Evolutionary conservation across 2,113 vertebrate genomes (phyloP).

Genomic region (Oreocharis arfaki): DNA sequence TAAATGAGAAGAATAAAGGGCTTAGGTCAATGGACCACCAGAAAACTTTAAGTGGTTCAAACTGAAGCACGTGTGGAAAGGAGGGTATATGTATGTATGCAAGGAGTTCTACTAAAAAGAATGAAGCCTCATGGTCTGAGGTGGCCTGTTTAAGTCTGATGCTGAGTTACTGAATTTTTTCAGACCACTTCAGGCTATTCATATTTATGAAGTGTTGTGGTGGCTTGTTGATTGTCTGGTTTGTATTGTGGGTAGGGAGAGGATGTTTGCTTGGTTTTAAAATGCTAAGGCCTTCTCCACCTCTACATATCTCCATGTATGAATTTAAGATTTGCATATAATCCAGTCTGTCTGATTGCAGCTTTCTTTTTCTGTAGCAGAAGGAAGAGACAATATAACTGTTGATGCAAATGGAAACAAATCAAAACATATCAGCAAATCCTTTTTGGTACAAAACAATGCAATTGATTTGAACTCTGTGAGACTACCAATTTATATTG

Average conservation of each 20-base stretch:
- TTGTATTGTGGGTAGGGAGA: background rate
- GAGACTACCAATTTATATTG: background rate
- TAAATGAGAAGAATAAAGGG: background rate
- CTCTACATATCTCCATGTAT: background rate
- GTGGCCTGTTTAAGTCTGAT: background rate
- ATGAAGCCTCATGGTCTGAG: background rate
- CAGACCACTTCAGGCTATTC: background rate
- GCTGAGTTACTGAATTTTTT: background rate
- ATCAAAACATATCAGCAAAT: background rate
- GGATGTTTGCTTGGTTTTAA: background rate
- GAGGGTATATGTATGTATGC: rapidly evolving
- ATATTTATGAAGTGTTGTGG: background rate
- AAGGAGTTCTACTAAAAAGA: background rate
- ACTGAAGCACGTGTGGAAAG: background rate
- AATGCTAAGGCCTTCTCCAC: background rate
- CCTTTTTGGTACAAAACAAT: background rate
- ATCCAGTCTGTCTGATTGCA: background rate
- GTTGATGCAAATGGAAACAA: background rate
- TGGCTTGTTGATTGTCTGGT: background rate
- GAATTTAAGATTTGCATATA: background rate
- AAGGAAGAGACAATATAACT: background rate
- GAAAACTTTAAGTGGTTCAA: background rate
- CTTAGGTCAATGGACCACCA: background rate
- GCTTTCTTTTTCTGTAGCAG: background rate
- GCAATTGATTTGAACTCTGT: background rate